Evolutionary conservation across 2,797 vertebrate species (phyloP).

Genomic region (Pseudomugil gertrudae): DNA sequence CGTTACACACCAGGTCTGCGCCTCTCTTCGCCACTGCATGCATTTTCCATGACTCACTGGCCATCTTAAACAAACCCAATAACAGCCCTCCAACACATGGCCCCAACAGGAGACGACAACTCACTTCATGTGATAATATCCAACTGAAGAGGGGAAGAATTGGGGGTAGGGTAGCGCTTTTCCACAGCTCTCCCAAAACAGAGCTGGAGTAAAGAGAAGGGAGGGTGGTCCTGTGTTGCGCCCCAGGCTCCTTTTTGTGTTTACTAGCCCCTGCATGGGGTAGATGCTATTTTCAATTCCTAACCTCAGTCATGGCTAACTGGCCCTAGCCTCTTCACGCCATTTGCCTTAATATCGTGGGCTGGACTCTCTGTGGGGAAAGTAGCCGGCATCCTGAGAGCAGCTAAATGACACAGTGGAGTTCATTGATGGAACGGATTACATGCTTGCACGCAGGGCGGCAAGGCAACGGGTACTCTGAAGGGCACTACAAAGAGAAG

Average conservation of each 20-base stretch:
- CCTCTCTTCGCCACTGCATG: slow-evolving; percentile 56
- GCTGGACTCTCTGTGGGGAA: slow-evolving; percentile 71
- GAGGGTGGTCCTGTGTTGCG: slow-evolving; percentile 44
- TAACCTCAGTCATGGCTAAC: slow-evolving; percentile 72
- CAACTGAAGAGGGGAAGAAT: slow-evolving; percentile 16
- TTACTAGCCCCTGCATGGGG: slow-evolving; percentile 76
- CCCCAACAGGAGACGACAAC: slow-evolving; percentile 43
- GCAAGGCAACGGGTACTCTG: slow-evolving; percentile 60
- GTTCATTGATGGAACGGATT: slow-evolving; percentile 83
- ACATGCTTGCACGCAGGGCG: slow-evolving; percentile 71
- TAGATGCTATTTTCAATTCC: slow-evolving; percentile 81
- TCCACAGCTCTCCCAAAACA: slow-evolving; percentile 47
- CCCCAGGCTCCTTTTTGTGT: slow-evolving; percentile 69
- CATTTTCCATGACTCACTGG: slow-evolving; percentile 76
- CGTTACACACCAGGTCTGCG: slow-evolving; percentile 46
- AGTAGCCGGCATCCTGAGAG: slow-evolving; percentile 75
- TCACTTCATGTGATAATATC: slow-evolving; percentile 68
- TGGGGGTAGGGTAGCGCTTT: slow-evolving; percentile 9
- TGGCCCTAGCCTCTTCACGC: slow-evolving; percentile 68
- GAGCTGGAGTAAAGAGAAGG: slow-evolving; percentile 14
- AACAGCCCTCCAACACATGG: slow-evolving; percentile 53
- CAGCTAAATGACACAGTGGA: slow-evolving; percentile 79
- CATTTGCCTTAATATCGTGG: slow-evolving; percentile 80
- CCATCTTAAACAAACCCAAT: slow-evolving; percentile 74
- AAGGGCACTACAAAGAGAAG: slow-evolving; percentile 70